phyloP scores from a whole-genome alignment of 2,797 vertebrate genomes.

The Squalus acanthias region DNA sequence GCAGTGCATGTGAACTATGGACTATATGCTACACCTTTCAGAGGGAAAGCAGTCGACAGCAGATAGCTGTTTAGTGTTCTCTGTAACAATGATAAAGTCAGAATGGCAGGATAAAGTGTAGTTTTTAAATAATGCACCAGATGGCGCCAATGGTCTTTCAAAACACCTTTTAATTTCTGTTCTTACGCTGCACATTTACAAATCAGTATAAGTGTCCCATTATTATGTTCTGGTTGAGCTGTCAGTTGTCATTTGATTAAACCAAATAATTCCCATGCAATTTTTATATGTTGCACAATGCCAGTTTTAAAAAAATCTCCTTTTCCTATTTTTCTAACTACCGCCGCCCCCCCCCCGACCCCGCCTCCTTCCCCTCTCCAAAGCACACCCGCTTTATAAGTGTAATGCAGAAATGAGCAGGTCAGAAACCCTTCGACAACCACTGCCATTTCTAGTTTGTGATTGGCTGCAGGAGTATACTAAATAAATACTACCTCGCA shows the following conservation, averaged over 20 bases:
- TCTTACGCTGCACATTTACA: not conserved
- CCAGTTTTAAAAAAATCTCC: not conserved
- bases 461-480: not conserved
- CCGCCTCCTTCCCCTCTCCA: not conserved
- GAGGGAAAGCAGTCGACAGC: not conserved
- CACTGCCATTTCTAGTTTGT: not conserved
- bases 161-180: not conserved
- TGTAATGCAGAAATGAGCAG: not conserved
- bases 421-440: too few relatives aligned
- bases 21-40: not conserved
- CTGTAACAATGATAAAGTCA: not conserved
- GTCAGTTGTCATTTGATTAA: conserved; percentile 31
- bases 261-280: not conserved
- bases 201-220: not conserved
- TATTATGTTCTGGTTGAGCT: conserved; percentile 27
- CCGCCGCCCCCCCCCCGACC: not conserved
- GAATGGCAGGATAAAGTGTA: not conserved
- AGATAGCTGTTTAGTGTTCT: too few relatives aligned
- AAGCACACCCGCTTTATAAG: not conserved
- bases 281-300: not conserved
- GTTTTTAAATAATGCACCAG: conserved; percentile 30
- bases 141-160: conserved; percentile 29
- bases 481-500: not conserved
- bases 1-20: not conserved
- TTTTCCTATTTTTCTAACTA: not conserved